Evolutionary conservation across 1,140 invertebrate genomes (phyloP).

Genomic region (Latrodectus geometricus): DNA sequence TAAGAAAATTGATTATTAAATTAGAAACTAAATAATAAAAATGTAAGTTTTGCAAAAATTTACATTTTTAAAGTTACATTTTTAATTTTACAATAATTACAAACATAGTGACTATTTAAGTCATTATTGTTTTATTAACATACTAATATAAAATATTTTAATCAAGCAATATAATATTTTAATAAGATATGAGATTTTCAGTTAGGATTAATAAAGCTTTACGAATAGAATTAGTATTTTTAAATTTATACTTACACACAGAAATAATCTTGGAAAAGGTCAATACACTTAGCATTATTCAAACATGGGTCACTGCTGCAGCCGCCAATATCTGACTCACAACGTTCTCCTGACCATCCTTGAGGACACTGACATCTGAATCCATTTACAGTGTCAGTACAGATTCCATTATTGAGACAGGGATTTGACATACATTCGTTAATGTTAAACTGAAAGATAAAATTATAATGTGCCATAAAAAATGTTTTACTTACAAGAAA

Average conservation of each 20-base stretch:
- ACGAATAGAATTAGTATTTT: too few species aligned
- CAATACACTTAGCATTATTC: constrained; percentile 92
- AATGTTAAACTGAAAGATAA: constrained; percentile 75
- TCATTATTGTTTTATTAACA: too few species aligned
- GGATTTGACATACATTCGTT: constrained; percentile 90
- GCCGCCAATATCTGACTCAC: constrained; percentile 87
- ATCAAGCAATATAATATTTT: too few species aligned
- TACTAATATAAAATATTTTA: too few species aligned
- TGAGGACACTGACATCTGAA: constrained; percentile 86
- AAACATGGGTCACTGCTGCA: constrained; percentile 88
- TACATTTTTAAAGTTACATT: too few species aligned
- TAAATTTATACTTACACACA: constrained; percentile 79
- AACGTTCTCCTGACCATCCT: constrained; percentile 89
- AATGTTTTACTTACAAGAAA: neutral
- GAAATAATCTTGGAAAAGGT: constrained; percentile 95
- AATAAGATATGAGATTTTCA: too few species aligned
- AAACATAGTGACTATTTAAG: too few species aligned
- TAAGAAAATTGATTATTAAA: neutral
- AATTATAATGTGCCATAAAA: neutral
- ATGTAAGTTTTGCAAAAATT: too few species aligned
- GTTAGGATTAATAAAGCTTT: too few species aligned
- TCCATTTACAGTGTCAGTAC: constrained; percentile 85
- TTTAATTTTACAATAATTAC: too few species aligned
- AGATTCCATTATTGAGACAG: constrained; percentile 89
- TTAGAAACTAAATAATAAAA: neutral